Evolutionary conservation across 2,113 vertebrate genomes (phyloP), one percentile per base, ranked within the genome.

Genomic region (Lanius collurio): DNA sequence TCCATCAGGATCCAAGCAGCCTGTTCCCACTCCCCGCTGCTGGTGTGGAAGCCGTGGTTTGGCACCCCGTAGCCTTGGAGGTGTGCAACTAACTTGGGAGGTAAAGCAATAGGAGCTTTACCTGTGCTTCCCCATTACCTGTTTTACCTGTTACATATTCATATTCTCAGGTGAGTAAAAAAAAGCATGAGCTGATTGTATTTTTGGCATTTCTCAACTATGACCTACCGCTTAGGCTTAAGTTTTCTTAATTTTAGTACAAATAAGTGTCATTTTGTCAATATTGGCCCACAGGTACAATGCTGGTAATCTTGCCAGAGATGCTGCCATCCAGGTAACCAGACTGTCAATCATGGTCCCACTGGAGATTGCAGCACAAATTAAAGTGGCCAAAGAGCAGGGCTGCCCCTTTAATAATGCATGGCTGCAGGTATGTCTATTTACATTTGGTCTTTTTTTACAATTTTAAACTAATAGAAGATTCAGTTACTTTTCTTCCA

Each of bases 261-360:
- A 87, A 70, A 41, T 15, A 77, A 31, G 42, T 82, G 10, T 18
- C 3, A 26, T 83, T 76, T 69, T 53, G 33, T 76, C 46, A 70
- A 4, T 53, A 17, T 1, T 67, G 30, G 31, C 59, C 35, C 11
- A 22, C 1, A 1, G 16, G 21, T 50, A 57, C 3, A 4, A 10
- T 22, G 21, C 19, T 70, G 26, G 37, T 53, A 16, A 62, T 37
- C 17, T 18, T 67, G 52, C 37, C 41, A 64, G 83, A 77, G 63
- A 28, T 42, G 7, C 31, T 75, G 42, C 21, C 16, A 9, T 39
- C 30, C 53, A 56, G 17, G 30, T 55, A 81, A 41, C n/a, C 30
- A 92, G 23, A 41, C 19, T 23, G 30, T 41, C 10, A 7, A 26
- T 73, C 31, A 47, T 64, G 24, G 14, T 75, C 55, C 20, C 57